Evolutionary conservation across 2,888 invertebrate species (phyloP).

Genomic region (Crematogaster levior): DNA sequence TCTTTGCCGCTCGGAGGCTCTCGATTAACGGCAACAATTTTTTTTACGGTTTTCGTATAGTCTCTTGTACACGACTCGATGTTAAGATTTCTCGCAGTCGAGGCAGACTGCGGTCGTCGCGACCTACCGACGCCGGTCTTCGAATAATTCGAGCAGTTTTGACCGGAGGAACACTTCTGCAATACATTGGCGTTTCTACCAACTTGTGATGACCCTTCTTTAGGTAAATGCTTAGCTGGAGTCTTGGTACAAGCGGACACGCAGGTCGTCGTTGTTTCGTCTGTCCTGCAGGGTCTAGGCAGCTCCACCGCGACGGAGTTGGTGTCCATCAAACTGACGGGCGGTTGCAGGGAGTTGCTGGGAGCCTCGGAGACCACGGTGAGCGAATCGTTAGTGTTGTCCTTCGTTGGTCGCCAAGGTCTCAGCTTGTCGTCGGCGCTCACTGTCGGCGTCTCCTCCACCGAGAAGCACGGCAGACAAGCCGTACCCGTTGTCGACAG

Average conservation of each 20-base stretch:
- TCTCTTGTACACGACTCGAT: conserved; percentile 55
- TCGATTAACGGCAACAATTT: conserved; percentile 37
- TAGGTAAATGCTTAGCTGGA: conserved; percentile 34
- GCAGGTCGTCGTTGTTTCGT: conserved; percentile 32
- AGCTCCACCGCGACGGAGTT: conserved; percentile 23
- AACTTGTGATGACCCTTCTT: conserved; percentile 18
- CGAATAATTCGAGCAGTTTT: conserved; percentile 71
- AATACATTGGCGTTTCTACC: conserved; percentile 38
- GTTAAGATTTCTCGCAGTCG: conserved; percentile 56
- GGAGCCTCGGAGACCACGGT: conserved; percentile 75
- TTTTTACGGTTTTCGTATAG: conserved; percentile 51
- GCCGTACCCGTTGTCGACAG: conserved; percentile 62
- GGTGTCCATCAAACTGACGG: conserved; percentile 46
- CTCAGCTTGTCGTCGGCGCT: conserved; percentile 77
- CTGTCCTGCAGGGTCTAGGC: conserved; percentile 57
- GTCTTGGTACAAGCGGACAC: conserved; percentile 56
- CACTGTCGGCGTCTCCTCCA: conserved; percentile 71
- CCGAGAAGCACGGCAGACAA: conserved; percentile 80
- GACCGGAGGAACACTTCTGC: conserved; percentile 79
- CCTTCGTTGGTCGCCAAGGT: conserved; percentile 76
- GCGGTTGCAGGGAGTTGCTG: conserved; percentile 55
- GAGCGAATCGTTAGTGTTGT: conserved; percentile 65
- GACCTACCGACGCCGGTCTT: conserved; percentile 67
- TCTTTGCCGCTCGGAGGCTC: conserved; percentile 57
- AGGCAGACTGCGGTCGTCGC: conserved; percentile 62